Base-by-base conservation (phyloP, 2,797 vertebrate species). In the Austrolebias charrua region DNA sequence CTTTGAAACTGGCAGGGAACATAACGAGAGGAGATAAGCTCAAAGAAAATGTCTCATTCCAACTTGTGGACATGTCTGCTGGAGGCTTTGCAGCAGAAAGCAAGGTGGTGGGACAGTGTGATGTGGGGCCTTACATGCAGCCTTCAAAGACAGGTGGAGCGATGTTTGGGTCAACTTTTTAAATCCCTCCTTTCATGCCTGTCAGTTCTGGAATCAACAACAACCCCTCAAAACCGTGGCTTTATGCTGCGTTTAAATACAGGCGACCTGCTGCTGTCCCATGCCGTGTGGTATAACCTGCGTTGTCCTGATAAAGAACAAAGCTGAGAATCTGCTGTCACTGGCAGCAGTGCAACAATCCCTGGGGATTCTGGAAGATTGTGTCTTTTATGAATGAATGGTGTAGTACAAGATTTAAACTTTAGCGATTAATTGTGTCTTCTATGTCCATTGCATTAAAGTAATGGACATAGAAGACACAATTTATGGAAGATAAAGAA, bases 171-270 rank as follows among this genome's bases (percentile, higher is more conserved):
- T 80, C 84, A 72, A 76, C 78, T 76, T 79, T n/a, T 80, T 83
- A 86, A 90, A 89, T 87, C 84, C 80, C 18, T 64, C 69, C 74
- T 88, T 84, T 90, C 71, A 88, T 81, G 81, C 72, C 77, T 66
- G 76, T 78, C 72, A 53, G 63, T 62, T 60, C 69, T 80, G 76
- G 72, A 83, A 82, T 77, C 71, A 52, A 71, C 76, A 85, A 73
- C 77, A 78, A 58, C 69, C 77, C 76, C 70, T 65, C 59, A 82
- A 74, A 66, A 82, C 62, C 43, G 48, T 9, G 19, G 63, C 24
- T 63, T 85, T 78, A 60, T 69, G 33, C 60, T 40, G 63, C 33
- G 56, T 57, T 52, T 73, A 58, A 57, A 75, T 67, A 71, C 75
- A 71, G 70, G 62, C 63, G 69, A 66, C 70, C 68, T 57, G 71